Evolutionary conservation across 2,888 invertebrate genomes (phyloP).

Genomic region (Zelleria hepariella): DNA sequence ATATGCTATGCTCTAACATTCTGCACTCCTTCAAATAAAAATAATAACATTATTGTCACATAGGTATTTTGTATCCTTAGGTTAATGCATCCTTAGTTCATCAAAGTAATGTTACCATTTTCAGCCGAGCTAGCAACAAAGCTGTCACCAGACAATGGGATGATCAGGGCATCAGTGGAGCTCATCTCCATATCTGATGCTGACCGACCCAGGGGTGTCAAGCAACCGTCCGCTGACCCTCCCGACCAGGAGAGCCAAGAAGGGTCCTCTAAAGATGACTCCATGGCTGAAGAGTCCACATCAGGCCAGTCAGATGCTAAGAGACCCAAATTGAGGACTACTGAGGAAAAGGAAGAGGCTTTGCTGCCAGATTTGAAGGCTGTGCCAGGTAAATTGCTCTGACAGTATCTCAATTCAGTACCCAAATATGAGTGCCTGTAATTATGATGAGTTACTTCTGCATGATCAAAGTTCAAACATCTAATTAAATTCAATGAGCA

Average conservation of each 20-base stretch:
- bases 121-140: slow-evolving; percentile 70
- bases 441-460: too few species aligned
- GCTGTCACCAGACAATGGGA: slow-evolving; percentile 80
- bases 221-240: slow-evolving; percentile 18
- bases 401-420: too few species aligned
- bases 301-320: slow-evolving; percentile 51
- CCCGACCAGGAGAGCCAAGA: neutral
- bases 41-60: too few species aligned
- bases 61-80: too few species aligned
- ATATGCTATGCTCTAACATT: too few species aligned
- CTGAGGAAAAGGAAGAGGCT: slow-evolving; percentile 77
- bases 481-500: too few species aligned
- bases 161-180: slow-evolving; percentile 85
- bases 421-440: too few species aligned
- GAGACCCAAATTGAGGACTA: slow-evolving; percentile 44
- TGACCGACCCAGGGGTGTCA: slow-evolving; percentile 75
- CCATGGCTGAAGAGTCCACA: slow-evolving; percentile 13
- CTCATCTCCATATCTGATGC: slow-evolving; percentile 80
- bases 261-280: neutral
- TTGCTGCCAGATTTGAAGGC: slow-evolving; percentile 88
- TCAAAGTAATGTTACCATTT: too few species aligned
- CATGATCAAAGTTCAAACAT: too few species aligned
- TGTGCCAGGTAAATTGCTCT: slow-evolving; percentile 62
- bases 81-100: too few species aligned
- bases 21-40: too few species aligned